Evolutionary conservation across 2,888 invertebrate species (phyloP).

Genomic region (Rotaria macrura): DNA sequence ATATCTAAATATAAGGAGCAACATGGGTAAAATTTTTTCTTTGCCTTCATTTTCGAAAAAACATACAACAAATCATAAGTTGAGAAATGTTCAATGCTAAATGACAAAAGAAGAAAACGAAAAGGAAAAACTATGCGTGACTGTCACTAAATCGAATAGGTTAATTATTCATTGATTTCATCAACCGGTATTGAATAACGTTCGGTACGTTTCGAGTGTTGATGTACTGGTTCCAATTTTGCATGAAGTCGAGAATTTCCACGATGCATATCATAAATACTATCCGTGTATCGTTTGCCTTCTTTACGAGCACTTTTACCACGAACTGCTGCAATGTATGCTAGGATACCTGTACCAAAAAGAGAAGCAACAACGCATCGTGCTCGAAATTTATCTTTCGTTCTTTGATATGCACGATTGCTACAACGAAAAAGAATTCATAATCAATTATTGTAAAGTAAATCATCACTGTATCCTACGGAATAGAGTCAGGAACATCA

Average conservation of each 20-base stretch:
- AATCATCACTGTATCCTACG: neutral
- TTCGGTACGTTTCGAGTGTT: neutral
- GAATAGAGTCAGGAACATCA: neutral
- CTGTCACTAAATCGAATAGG: neutral
- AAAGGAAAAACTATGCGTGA: too few relatives aligned
- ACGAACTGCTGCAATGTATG: neutral
- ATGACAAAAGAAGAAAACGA: too few relatives aligned
- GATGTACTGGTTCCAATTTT: neutral
- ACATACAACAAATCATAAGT: neutral
- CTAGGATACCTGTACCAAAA: neutral
- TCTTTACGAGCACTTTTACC: neutral
- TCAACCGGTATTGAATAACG: neutral
- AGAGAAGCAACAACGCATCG: neutral
- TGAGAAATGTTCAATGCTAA: too few relatives aligned
- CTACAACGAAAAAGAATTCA: neutral
- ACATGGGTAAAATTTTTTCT: neutral
- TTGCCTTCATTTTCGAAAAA: neutral
- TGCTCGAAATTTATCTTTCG: conserved; percentile 5
- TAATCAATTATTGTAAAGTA: neutral
- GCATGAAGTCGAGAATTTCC: neutral
- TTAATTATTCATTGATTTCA: neutral
- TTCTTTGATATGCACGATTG: conserved; percentile 15
- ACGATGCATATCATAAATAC: neutral
- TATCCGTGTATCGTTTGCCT: neutral
- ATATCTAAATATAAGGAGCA: neutral